A percentile compares a stretch with the other conserved stretches of the same genome.
These are phyloP conservation scores for Anoplopoma fimbria DNA, from an alignment of 2,113 vertebrate species.

Conservation along the genomic window DNA sequence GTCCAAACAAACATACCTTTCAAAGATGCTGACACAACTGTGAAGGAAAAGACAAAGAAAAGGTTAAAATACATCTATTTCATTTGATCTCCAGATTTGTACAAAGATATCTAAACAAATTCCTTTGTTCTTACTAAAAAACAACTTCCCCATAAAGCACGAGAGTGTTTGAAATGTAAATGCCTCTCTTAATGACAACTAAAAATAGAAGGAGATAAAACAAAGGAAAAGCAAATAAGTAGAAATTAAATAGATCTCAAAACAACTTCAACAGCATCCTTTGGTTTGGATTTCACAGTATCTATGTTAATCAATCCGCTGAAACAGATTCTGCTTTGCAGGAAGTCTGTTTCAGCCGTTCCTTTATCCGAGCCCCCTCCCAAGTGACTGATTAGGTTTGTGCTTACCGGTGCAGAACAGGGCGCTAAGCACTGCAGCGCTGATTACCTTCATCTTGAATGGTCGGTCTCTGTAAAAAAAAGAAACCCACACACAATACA, in stretches of 20 bases:
- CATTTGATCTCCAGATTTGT: constrained; percentile 1
- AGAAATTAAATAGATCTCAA: constrained; percentile 34
- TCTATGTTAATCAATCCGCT: constrained; percentile 20
- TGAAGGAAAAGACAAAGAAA: constrained; percentile 17
- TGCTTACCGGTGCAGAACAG: constrained; percentile 79
- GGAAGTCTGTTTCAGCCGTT: constrained; percentile 30
- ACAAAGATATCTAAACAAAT: constrained; percentile 11
- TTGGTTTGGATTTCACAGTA: constrained; percentile 8
- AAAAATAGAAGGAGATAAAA: constrained; percentile 38
- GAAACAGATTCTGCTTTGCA: constrained; percentile 25
- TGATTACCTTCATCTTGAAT: constrained; percentile 71
- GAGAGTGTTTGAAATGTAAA: constrained; percentile 67
- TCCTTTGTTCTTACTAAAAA: constrained; percentile 43
- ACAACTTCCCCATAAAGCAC: background rate
- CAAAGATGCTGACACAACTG: constrained; percentile 63
- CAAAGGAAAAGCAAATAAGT: constrained; percentile 21
- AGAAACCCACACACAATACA: constrained; percentile 32
- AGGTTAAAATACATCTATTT: constrained; percentile 3
- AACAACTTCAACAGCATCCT: background rate
- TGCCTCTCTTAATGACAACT: constrained; percentile 6
- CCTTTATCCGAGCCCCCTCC: constrained; percentile 35
- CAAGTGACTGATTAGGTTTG: constrained; percentile 58
- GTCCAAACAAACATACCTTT: constrained; percentile 69
- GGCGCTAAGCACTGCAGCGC: constrained; percentile 57
- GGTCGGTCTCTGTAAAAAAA: constrained; percentile 40